Evolutionary conservation across 2,888 invertebrate genomes (phyloP), one percentile per base, ranked within the genome.

Genomic region (Dendrolimus houi): DNA sequence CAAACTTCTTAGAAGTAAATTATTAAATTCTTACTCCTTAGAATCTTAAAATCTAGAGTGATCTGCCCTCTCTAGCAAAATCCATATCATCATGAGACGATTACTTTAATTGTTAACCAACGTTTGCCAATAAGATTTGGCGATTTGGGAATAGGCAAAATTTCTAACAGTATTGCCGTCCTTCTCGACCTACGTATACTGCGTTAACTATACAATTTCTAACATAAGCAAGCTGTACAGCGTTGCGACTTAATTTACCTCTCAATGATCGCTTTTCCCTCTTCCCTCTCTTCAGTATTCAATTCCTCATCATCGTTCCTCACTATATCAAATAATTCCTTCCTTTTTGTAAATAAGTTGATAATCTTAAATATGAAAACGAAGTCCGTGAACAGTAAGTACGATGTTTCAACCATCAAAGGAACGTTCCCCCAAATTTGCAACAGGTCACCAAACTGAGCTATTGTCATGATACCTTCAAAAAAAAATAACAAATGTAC

Each of bases 391-490:
- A 85, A 77, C 14, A 87, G 70, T 0, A 87, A 65, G 59, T 83
- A 85, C 1, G 81, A 72, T 0, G 79, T 77, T 29, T 71, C 75
- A 0, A 81, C 83, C 87, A 87, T 87, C 6, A 79, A 65, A 0
- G 72, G 57, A 1, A 88, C 57, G 61, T 87, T 67, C 0, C 86
- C 87, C 85, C 87, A 84, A 3, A 87, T 79, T 58, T 77, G 66
- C 17, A 79, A 62, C 58, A 92, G 66, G 60, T 88, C 87, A 0
- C 83, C 80, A 0, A 79, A 62, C 72, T 92, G 91, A 0, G 82
- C 74, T 8, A 83, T 65, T 2, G 85, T 60, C 57, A 81, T 81
- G 9, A 76, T 69, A 12, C 85, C 83, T 82, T 64, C 60, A 41
- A 47, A 14, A 14, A 14, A 1, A 1, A 14, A 14, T 14, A 14